A percentile compares a stretch with the other conserved stretches of the same genome.
Conservation (phyloP, 2,113 vertebrate genomes). For the Phainopepla nitens region DNA sequence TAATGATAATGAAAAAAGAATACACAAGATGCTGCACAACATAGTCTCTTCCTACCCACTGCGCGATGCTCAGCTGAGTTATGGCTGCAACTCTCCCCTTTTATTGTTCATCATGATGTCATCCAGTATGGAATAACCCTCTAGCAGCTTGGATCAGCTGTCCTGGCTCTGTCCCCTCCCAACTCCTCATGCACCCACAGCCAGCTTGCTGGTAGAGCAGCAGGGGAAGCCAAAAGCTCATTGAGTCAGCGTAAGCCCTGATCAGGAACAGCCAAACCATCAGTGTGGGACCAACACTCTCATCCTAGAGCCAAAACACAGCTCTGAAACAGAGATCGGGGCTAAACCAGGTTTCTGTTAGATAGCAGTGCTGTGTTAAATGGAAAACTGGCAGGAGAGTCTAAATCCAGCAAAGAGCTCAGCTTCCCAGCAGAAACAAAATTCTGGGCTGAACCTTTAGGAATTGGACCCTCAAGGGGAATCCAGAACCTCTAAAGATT, state of each 20-base stretch:
- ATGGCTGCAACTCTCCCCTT: not conserved
- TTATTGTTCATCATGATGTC: not conserved
- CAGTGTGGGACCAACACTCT: no score
- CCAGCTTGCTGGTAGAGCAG: not conserved
- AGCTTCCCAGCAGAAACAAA: not conserved
- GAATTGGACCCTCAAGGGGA: not conserved
- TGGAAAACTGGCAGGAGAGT: not conserved
- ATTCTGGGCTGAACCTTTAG: not conserved
- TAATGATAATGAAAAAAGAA: not conserved
- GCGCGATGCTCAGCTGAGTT: rapidly evolving
- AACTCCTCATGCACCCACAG: rapidly evolving
- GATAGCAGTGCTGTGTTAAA: not conserved
- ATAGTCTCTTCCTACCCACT: not conserved
- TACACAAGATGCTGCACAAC: not conserved
- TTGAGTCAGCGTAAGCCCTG: not conserved
- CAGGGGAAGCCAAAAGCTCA: not conserved
- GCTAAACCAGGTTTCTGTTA: not conserved
- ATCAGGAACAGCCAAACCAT: not conserved
- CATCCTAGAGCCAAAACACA: not conserved
- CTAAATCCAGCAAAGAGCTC: not conserved
- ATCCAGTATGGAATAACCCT: not conserved
- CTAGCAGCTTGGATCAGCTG: not conserved
- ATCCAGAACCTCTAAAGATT: not conserved
- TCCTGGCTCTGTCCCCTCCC: not conserved
- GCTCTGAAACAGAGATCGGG: not conserved